Base-by-base conservation (phyloP, 1,140 invertebrate genomes). In the Drosophila orena region DNA sequence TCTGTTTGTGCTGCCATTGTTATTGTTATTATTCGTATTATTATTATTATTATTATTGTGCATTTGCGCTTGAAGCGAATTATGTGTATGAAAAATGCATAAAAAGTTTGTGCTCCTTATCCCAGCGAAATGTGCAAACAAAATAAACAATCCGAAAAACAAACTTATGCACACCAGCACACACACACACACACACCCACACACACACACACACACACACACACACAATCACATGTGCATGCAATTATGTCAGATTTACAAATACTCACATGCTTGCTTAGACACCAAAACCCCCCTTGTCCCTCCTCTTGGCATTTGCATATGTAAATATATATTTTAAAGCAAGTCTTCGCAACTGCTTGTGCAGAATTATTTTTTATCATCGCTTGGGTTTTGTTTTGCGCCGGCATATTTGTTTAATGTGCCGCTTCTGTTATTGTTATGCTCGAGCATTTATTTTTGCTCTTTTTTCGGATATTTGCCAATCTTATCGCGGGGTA, bases 21-120 rank as follows among this genome's bases (percentile, higher is more conserved):
- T 81, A 27, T 15, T 50, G 30, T 77, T 66, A 54, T 74, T 64
- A 52, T 77, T 80, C 55, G n/a, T n/a, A n/a, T 17, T 17, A 17
- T 17, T 17, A 17, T 64, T 70, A 44, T 60, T 79, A 76, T 76
- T 71, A 76, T 81, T 86, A 88, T 89, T 89, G 71, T 72, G 84
- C 84, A 89, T 80, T 89, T 89, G 65, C 69, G 83, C 83, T 89
- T 77, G 83, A 81, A 88, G 81, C 77, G 71, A 79, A 79, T 77
- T 88, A 83, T 83, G 68, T 70, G 64, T 70, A 70, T 70, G 66
- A 83, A 89, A 79, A 73, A 79, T 89, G 71, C 78, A 81, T 78
- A 86, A 81, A 85, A 80, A 73, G 72, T 86, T 75, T 35, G 72
- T 83, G 44, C 80, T 60, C 46, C 69, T 83, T 64, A 79, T 76